phyloP scores from a whole-genome alignment of 2,888 invertebrate species.

The Epinotia ramella region DNA sequence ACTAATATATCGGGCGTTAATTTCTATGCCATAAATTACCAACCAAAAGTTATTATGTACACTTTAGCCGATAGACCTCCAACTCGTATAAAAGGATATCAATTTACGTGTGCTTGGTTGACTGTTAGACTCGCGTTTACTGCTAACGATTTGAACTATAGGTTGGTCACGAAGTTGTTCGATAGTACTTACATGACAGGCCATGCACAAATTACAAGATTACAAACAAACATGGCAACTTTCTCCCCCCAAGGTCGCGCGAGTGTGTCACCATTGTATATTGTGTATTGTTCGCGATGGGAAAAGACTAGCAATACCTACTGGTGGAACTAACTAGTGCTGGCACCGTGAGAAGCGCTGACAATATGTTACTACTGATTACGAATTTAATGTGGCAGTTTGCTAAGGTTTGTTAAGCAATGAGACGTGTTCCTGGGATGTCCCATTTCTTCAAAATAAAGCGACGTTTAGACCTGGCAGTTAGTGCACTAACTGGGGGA shows the following conservation, averaged over 20 bases:
- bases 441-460: too few species aligned
- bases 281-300: slow-evolving; percentile 42
- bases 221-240: slow-evolving; percentile 33
- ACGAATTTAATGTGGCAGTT: slow-evolving; percentile 19
- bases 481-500: too few species aligned
- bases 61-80: too few species aligned
- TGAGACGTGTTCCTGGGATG: background rate
- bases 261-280: slow-evolving; percentile 40
- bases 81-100: background rate
- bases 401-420: background rate
- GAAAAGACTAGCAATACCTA: slow-evolving; percentile 28
- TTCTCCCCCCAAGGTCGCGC: slow-evolving; percentile 42
- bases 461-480: too few species aligned
- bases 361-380: slow-evolving; percentile 22
- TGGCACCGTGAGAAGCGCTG: slow-evolving; percentile 32
- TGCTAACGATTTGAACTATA: slow-evolving; percentile 15
- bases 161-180: slow-evolving; percentile 25
- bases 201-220: slow-evolving; percentile 29
- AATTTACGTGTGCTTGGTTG: background rate
- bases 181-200: slow-evolving; percentile 15
- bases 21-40: too few species aligned
- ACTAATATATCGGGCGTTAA: background rate
- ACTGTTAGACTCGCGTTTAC: background rate
- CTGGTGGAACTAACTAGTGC: slow-evolving; percentile 18
- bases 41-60: too few species aligned